Base-by-base conservation (phyloP, 2,797 vertebrate species). In the Tauraco hartlaubi region DNA sequence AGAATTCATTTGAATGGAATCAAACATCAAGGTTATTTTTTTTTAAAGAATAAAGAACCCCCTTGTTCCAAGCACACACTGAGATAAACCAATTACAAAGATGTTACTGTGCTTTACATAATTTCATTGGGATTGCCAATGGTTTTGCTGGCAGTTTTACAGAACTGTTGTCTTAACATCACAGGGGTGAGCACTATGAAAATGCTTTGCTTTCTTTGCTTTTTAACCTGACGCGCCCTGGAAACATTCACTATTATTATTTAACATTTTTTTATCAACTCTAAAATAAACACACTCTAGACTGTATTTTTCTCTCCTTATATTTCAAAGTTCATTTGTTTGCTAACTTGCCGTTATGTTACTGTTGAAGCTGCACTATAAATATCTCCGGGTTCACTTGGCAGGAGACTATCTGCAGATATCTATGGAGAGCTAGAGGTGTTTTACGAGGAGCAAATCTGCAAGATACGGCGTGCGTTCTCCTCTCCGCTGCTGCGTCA, bases 301-400 rank as follows among this genome's bases (percentile, higher is more conserved):
- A 73, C 28, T 2, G 0, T 54, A 69, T 78, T 94, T 95, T 82
- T 62, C 68, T 78, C 77, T 80, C 80, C 78, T 78, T 68, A 5
- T 19, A 82, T 79, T 88, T 85, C 92, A 41, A 89, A 93, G 71
- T 63, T 61, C 37, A 58, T 77, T 91, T 89, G 37, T 86, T 94
- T 94, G 89, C 92, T 83, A 61, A 54, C 79, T 51, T 58, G 58
- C 79, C 11, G 8, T 92, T 91, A 51, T 62, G 51, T 59, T 46
- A 23, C 37, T 92, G 85, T 88, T 64, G 90, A 93, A 85, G 67
- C 43, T 29, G 43, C 52, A 25, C 91, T 75, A 85, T 77, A 95
- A 91, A 86, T 75, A 89, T 11, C 75, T 73, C 33, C 2, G 8
- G 49, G 25, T 80, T 93, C 72, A 49, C 66, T 85, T 83, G 78